Evolutionary conservation across 2,113 vertebrate species (phyloP), one percentile per base, ranked within the genome.

Genomic region (Stomatorhinus ivindoensis): DNA sequence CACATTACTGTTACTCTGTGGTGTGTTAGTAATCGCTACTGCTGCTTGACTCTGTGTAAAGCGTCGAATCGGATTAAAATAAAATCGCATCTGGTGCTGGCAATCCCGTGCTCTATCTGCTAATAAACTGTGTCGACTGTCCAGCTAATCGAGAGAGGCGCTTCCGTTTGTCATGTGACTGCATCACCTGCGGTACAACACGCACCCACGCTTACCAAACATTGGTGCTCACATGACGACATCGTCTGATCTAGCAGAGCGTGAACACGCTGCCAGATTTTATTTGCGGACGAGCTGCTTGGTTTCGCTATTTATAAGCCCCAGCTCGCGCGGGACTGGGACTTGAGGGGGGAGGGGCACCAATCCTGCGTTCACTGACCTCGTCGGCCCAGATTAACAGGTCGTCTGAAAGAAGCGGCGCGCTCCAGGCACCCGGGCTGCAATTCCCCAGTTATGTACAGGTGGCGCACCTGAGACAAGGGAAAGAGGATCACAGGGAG

Each of bases 391-490:
- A 99, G 94, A 92, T 97, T 97, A 82, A 97, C 94, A 0, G 98
- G 97, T 91, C 97, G 96, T 44, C 98, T 95, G 88, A 98, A 92
- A 1, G 98, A 97, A 88, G 95, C 95, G 61, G 95, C 91, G 88
- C 97, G 96, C 93, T 97, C 96, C 53, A 98, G 94, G 90, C 97
- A 95, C 90, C 94, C 97, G 0, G 92, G 91, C 76, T 95, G 96
- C 88, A 99, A 91, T 91, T 98, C 98, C 87, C 93, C 96, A 3
- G 95, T 97, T 92, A 99, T 93, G 89, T 97, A 97, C 21, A 99
- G 92, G 0, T 98, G 98, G 87, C 96, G 97, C 92, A 99, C 97
- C 98, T 99, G 80, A 8, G 86, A 88, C 31, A 35, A 58, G 76
- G 19, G 58, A 35, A 87, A 39, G 48, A 35, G 85, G 50, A 39